Conservation (phyloP, 2,113 vertebrate species). For the Anthoscopus minutus region DNA sequence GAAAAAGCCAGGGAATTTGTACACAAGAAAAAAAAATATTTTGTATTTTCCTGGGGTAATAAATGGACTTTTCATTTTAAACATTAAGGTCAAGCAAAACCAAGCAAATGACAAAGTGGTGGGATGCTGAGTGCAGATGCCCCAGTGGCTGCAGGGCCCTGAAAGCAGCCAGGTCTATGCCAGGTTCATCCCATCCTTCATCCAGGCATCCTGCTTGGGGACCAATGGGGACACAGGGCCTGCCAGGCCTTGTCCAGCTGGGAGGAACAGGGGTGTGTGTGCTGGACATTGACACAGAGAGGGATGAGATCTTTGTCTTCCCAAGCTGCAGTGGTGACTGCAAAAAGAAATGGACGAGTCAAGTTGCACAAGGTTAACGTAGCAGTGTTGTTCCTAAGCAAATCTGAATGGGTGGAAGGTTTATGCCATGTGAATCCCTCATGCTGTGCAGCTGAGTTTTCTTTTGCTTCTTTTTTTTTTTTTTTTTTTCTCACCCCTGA, state of each 20-base stretch:
- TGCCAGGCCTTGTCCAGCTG: neutral
- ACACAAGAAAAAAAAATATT: neutral
- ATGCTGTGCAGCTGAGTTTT: neutral
- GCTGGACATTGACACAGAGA: neutral
- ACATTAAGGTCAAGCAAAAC: neutral
- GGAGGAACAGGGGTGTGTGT: rapidly evolving
- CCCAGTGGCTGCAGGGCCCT: neutral
- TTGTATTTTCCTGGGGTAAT: neutral
- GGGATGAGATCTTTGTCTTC: neutral
- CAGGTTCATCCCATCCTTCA: neutral
- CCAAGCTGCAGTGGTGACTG: neutral
- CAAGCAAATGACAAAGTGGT: neutral
- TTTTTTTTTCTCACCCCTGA: neutral
- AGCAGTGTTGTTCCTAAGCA: neutral
- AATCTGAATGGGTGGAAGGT: neutral
- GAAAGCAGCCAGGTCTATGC: rapidly evolving
- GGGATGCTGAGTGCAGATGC: neutral
- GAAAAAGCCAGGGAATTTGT: neutral
- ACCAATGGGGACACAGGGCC: neutral
- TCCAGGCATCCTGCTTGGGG: neutral
- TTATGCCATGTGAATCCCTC: neutral
- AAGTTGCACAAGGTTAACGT: neutral
- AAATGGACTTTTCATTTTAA: neutral
- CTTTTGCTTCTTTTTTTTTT: neutral
- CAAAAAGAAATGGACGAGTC: rapidly evolving